These are phyloP conservation scores for Cheilosia scutellata DNA, from an alignment of 2,888 invertebrate species.

Conservation along the genomic window DNA sequence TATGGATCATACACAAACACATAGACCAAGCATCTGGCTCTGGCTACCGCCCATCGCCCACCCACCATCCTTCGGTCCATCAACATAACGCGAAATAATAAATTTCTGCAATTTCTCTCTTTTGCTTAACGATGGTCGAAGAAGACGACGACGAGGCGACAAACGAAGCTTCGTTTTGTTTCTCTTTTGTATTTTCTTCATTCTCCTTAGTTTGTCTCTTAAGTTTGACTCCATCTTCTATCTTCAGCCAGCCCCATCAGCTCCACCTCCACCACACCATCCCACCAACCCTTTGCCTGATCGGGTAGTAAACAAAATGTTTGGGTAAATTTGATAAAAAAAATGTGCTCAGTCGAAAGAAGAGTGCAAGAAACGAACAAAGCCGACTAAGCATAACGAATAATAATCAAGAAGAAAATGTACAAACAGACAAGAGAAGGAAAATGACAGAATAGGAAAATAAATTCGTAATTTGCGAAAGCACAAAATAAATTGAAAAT, in stretches of 20 bases:
- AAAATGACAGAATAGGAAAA: constrained; percentile 65
- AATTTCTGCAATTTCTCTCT: constrained; percentile 76
- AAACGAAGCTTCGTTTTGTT: constrained; percentile 47
- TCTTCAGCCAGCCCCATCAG: background rate
- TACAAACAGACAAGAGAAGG: constrained; percentile 59
- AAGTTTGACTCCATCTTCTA: constrained; percentile 10
- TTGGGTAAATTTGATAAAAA: constrained; percentile 41
- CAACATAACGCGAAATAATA: constrained; percentile 65
- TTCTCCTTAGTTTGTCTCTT: constrained; percentile 48
- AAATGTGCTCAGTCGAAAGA: constrained; percentile 34
- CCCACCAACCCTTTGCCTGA: constrained; percentile 9
- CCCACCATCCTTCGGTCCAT: background rate
- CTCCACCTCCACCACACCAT: background rate
- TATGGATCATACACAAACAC: constrained; percentile 13
- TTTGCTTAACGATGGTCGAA: constrained; percentile 42
- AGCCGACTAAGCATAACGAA: constrained; percentile 33
- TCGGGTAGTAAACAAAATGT: constrained; percentile 77
- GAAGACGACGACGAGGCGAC: background rate
- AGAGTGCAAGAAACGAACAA: constrained; percentile 51
- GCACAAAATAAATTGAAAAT: constrained; percentile 73
- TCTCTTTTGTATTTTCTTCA: constrained; percentile 64
- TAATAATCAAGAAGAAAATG: constrained; percentile 60
- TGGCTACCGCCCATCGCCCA: constrained; percentile 31
- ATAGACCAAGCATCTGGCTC: constrained; percentile 51
- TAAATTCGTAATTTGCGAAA: constrained; percentile 74